phyloP scores from a whole-genome alignment of 2,888 invertebrate genomes.

The Leptinotarsa haldemani region DNA sequence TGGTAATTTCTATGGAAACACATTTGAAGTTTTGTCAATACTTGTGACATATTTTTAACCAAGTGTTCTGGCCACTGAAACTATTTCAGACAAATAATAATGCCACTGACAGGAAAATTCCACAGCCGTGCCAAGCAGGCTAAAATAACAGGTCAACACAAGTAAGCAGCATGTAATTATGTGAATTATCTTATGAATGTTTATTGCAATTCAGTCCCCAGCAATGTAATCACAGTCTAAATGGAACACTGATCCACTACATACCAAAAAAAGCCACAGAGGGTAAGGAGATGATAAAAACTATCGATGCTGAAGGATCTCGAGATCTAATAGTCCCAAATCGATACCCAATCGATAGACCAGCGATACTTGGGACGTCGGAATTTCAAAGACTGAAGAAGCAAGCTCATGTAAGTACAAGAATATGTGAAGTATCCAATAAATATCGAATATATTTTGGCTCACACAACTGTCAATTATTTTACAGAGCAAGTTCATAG shows the following conservation, averaged over 20 bases:
- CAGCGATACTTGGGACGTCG: conserved; percentile 71
- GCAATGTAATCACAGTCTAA: conserved; percentile 60
- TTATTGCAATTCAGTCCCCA: conserved; percentile 46
- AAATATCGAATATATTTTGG: too few relatives aligned
- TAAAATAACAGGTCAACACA: conserved; percentile 23
- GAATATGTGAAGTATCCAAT: not conserved
- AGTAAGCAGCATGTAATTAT: conserved; percentile 14
- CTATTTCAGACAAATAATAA: not conserved
- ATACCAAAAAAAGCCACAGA: conserved; percentile 60
- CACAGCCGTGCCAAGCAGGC: conserved; percentile 19
- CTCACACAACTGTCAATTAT: too few relatives aligned
- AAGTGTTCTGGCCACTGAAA: not conserved
- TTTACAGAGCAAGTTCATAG: too few relatives aligned
- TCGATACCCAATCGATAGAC: conserved; percentile 68
- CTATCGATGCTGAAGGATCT: conserved; percentile 61
- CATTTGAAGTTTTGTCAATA: conserved; percentile 21
- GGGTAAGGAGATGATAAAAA: conserved; percentile 49
- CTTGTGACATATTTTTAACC: not conserved
- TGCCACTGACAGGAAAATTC: conserved; percentile 20
- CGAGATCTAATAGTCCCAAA: conserved; percentile 69
- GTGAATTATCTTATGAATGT: not conserved
- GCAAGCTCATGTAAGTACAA: conserved; percentile 68
- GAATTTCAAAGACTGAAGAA: conserved; percentile 73
- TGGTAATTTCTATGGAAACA: conserved; percentile 13
- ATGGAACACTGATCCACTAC: conserved; percentile 60